Percentiles rank a stretch among this genome's conserved stretches.
Conservation (phyloP, 2,888 invertebrate genomes). For the Synergus gifuensis region DNA sequence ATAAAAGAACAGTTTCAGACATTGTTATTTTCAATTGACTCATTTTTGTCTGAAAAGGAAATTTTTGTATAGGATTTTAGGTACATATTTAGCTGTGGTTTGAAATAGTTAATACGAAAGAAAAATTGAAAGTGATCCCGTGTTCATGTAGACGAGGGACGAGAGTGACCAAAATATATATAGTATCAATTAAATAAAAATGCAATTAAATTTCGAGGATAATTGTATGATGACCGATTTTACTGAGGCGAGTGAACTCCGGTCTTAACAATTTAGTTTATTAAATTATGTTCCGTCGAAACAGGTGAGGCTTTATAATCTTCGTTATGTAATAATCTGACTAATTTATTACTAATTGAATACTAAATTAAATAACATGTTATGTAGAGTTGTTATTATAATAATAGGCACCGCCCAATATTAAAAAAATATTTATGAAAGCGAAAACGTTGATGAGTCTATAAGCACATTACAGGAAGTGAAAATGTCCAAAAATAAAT, state of each 20-base stretch:
- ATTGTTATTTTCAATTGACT: too few relatives aligned
- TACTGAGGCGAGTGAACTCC: conserved; percentile 1
- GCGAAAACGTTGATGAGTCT: not conserved
- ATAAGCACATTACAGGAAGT: not conserved
- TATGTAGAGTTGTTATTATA: not conserved
- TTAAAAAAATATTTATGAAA: too few relatives aligned
- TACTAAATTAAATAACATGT: not conserved
- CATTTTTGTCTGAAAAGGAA: too few relatives aligned
- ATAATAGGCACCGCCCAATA: not conserved
- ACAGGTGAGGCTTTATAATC: conserved; percentile 45
- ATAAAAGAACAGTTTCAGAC: too few relatives aligned
- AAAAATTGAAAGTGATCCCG: too few relatives aligned
- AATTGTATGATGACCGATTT: not conserved
- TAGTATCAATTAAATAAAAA: conserved; percentile 4
- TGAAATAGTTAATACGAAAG: too few relatives aligned
- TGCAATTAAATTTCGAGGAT: conserved; percentile 8
- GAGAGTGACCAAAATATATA: too few relatives aligned
- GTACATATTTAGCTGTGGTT: too few relatives aligned
- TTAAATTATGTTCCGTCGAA: conserved; percentile 52
- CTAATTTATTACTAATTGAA: not conserved
- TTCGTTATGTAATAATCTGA: conserved; percentile 3
- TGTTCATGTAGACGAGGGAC: too few relatives aligned
- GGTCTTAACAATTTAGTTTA: not conserved
- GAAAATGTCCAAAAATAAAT: not conserved
- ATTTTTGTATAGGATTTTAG: too few relatives aligned